A percentile compares a stretch with the other conserved stretches of the same genome.
phyloP scores from a whole-genome alignment of 2,113 vertebrate genomes.

The Hiodon tergisus region DNA sequence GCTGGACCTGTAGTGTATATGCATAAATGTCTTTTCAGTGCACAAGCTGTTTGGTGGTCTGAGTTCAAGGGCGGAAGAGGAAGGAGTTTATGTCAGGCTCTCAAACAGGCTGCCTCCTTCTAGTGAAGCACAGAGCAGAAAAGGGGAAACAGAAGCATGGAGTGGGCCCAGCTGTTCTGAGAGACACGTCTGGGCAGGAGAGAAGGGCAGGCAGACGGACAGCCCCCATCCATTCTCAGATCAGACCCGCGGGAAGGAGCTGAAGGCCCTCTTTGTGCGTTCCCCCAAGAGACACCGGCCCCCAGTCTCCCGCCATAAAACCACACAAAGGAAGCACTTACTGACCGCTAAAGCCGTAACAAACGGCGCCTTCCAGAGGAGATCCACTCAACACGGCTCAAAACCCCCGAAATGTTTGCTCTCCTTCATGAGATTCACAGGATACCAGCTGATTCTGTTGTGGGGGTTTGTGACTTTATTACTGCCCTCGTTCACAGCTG shows the following conservation, averaged over 20 bases:
- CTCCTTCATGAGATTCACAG: not conserved
- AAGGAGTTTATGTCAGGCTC: not conserved
- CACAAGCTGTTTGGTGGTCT: no score
- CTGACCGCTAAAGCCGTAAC: slow-evolving; percentile 66
- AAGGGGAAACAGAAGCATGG: no score
- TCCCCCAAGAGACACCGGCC: slow-evolving; percentile 63
- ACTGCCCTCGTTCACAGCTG: not conserved
- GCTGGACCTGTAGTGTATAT: no score
- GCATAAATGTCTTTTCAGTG: no score
- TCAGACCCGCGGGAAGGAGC: slow-evolving; percentile 52
- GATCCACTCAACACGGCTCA: not conserved
- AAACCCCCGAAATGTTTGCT: no score
- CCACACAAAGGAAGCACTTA: slow-evolving; percentile 70
- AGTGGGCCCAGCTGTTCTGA: no score
- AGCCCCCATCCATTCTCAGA: slow-evolving; percentile 53
- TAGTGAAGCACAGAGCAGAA: not conserved
- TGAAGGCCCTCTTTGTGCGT: slow-evolving; percentile 65
- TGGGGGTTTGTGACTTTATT: not conserved
- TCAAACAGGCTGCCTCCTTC: slow-evolving; percentile 55
- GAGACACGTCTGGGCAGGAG: slow-evolving; percentile 27
- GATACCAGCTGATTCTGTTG: slow-evolving; percentile 20
- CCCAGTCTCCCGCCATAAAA: slow-evolving; percentile 48
- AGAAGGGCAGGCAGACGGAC: no score
- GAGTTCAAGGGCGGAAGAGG: no score
- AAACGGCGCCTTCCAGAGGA: slow-evolving; percentile 50